Conservation (phyloP, 2,797 vertebrate species). For the Sternarchorhynchus goeldii region DNA sequence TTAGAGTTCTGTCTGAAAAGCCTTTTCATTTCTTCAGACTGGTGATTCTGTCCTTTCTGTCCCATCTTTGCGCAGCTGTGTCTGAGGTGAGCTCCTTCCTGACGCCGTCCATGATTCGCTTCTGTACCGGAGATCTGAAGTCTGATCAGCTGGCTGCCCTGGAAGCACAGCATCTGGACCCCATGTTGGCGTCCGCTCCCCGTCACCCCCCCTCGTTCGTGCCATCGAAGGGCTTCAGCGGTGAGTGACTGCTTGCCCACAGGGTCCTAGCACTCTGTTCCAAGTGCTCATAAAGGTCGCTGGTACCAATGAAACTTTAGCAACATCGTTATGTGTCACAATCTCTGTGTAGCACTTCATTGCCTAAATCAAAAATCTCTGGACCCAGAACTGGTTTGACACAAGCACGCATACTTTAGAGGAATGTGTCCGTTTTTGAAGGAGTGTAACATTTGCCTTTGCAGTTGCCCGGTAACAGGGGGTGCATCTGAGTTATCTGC, state of each 20-base stretch:
- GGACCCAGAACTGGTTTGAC: neutral
- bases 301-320: neutral
- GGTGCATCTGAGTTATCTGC: neutral
- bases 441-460: no score
- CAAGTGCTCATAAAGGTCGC: neutral
- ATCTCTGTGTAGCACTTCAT: neutral
- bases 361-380: neutral
- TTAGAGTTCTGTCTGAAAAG: neutral
- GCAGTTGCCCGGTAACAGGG: no score
- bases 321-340: neutral
- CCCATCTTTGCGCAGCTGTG: conserved; percentile 71
- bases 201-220: conserved; percentile 66
- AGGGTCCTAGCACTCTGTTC: neutral
- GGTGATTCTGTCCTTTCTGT: neutral
- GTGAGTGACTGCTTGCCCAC: conserved; percentile 67
- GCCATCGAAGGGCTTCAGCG: conserved; percentile 80
- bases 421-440: no score
- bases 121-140: conserved; percentile 79
- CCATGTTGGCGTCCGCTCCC: conserved; percentile 72
- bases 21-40: no score
- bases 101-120: conserved; percentile 80
- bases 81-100: conserved; percentile 79
- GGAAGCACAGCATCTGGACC: conserved; percentile 77
- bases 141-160: conserved; percentile 66
- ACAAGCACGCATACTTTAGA: no score